phyloP scores from a whole-genome alignment of 2,113 vertebrate genomes.

The Cryptomyrus ogoouensis region DNA sequence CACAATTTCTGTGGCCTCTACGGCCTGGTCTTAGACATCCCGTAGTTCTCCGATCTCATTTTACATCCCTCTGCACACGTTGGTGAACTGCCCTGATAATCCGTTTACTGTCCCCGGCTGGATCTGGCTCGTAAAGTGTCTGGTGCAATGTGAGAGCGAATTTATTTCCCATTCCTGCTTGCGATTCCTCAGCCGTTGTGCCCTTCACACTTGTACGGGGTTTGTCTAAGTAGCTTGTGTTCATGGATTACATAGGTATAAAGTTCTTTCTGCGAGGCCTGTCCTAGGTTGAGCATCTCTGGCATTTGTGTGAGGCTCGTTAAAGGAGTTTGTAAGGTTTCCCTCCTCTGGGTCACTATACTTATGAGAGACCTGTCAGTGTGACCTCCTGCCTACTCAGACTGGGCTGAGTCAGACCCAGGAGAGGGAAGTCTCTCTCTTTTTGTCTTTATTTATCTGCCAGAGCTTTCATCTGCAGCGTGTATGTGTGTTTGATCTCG shows the following conservation, averaged over 20 bases:
- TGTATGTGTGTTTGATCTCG: constrained; percentile 52
- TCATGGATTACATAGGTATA: not conserved
- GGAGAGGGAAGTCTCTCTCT: not conserved
- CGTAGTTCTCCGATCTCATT: constrained; percentile 14
- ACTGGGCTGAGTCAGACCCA: not conserved
- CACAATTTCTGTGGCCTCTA: constrained; percentile 57
- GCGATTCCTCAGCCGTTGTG: not conserved
- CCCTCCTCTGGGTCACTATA: not conserved
- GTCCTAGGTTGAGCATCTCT: not conserved
- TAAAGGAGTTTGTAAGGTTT: not conserved
- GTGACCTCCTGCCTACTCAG: not conserved
- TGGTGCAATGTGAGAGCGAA: not conserved
- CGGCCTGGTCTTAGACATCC: not conserved
- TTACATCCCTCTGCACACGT: constrained; percentile 24
- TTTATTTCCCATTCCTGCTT: not conserved
- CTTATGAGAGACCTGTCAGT: not conserved
- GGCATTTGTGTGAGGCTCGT: not conserved
- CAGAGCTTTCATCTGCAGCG: constrained; percentile 50
- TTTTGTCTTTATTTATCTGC: constrained; percentile 36
- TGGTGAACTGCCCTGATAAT: not conserved
- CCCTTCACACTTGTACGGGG: not conserved
- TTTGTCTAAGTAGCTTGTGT: not conserved
- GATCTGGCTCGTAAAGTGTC: not conserved
- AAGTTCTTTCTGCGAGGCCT: not conserved
- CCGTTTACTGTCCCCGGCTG: not conserved